Percentiles rank a stretch among this genome's conserved stretches.
Conservation (phyloP, 2,113 vertebrate genomes). For the Pterophyllum scalare region DNA sequence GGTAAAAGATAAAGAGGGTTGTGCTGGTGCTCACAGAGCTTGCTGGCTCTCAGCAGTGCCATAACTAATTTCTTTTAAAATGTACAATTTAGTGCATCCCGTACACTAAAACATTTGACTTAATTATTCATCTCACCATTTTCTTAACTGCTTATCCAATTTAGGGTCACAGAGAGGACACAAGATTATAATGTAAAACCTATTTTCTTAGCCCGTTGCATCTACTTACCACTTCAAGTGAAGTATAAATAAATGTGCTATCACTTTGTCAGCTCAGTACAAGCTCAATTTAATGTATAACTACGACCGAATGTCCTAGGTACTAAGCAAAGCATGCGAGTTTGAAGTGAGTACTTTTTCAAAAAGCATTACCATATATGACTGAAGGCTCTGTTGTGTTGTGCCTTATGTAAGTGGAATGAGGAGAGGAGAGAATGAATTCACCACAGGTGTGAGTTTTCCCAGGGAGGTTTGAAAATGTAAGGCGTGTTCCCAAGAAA, state of each 20-base stretch:
- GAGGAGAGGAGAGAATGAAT: constrained; percentile 65
- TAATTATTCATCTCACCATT: neutral
- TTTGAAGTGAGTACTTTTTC: constrained; percentile 49
- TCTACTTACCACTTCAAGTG: neutral
- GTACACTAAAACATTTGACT: neutral
- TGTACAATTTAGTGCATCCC: neutral
- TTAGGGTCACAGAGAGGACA: neutral
- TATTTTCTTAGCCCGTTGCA: neutral
- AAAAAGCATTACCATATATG: constrained; percentile 59
- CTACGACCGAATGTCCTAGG: neutral
- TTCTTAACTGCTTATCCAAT: neutral
- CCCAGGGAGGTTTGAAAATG: constrained; percentile 60
- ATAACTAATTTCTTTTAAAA: neutral
- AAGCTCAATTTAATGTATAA: neutral
- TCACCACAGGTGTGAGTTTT: constrained; percentile 71
- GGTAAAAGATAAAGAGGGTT: neutral
- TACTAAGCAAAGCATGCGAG: constrained; percentile 16
- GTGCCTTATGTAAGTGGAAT: constrained; percentile 63
- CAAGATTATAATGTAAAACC: neutral
- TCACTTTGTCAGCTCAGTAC: neutral
- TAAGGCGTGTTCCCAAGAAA: constrained; percentile 26
- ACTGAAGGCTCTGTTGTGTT: constrained; percentile 55
- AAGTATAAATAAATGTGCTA: neutral
- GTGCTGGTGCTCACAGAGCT: neutral
- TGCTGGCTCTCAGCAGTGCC: neutral